Evolutionary conservation across 2,888 invertebrate species (phyloP).

Genomic region (Orthosia incerta): DNA sequence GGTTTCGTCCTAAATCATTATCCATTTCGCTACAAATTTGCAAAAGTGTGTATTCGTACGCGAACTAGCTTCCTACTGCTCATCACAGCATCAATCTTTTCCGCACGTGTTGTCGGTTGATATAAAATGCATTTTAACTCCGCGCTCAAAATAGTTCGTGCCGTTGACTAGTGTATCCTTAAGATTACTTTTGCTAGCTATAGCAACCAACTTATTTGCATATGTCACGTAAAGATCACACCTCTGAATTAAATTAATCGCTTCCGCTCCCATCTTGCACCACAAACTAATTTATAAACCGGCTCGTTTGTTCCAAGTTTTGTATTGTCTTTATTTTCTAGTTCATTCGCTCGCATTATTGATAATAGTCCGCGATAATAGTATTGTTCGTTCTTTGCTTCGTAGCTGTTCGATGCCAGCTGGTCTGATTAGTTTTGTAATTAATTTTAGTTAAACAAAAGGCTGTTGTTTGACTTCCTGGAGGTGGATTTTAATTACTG

Average conservation of each 20-base stretch:
- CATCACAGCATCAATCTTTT: no score
- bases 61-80: no score
- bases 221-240: not conserved
- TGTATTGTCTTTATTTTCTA: constrained; percentile 70
- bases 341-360: constrained; percentile 61
- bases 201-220: no score
- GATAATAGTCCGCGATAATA: constrained; percentile 55
- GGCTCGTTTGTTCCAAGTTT: constrained; percentile 67
- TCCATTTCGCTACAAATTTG: no score
- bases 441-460: constrained; percentile 58
- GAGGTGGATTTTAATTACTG: constrained; percentile 13
- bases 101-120: no score
- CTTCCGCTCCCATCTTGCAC: constrained; percentile 9
- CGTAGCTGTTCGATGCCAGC: constrained; percentile 23
- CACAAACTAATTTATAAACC: constrained; percentile 53
- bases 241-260: constrained; percentile 18
- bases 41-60: no score
- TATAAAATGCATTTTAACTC: no score
- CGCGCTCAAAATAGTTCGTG: no score
- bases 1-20: no score
- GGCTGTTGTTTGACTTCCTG: constrained; percentile 9
- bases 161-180: no score
- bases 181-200: not conserved
- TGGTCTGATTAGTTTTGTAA: constrained; percentile 62
- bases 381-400: constrained; percentile 54